Conservation (phyloP, 2,888 invertebrate species). For the Fabriciana adippe region DNA sequence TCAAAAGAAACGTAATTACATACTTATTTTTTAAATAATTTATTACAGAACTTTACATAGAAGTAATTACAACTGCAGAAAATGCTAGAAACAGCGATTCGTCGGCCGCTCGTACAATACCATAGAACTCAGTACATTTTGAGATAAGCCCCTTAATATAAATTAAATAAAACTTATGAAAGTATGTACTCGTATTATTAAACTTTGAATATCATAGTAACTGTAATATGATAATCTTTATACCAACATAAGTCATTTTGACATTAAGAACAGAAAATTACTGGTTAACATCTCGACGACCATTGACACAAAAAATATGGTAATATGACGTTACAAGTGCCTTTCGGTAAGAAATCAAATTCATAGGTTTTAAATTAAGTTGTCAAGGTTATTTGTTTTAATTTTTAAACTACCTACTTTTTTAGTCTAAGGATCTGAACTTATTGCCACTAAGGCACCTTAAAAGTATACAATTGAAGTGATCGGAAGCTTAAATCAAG, state of each 20-base stretch:
- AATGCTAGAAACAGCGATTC: too few relatives aligned
- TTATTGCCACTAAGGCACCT: too few relatives aligned
- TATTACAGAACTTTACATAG: too few relatives aligned
- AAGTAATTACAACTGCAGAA: too few relatives aligned
- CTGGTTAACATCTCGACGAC: constrained; percentile 37
- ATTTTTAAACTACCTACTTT: background rate
- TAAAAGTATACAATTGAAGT: too few relatives aligned
- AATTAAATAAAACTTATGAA: too few relatives aligned
- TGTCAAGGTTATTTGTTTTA: constrained; percentile 5
- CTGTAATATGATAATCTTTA: constrained; percentile 11
- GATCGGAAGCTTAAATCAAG: too few relatives aligned
- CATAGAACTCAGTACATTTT: too few relatives aligned
- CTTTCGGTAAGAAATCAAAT: constrained; percentile 5
- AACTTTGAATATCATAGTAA: background rate
- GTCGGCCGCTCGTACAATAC: too few relatives aligned
- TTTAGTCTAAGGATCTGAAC: background rate
- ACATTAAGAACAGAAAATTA: constrained; percentile 48
- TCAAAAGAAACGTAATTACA: too few relatives aligned
- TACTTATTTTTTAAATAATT: too few relatives aligned
- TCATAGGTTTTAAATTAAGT: constrained; percentile 14
- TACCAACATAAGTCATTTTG: constrained; percentile 39
- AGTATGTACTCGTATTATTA: background rate
- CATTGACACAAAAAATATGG: constrained; percentile 44
- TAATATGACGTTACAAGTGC: constrained; percentile 14
- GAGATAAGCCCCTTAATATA: too few relatives aligned